Evolutionary conservation across 2,797 vertebrate species (phyloP).

Genomic region (Heterohyrax brucei): DNA sequence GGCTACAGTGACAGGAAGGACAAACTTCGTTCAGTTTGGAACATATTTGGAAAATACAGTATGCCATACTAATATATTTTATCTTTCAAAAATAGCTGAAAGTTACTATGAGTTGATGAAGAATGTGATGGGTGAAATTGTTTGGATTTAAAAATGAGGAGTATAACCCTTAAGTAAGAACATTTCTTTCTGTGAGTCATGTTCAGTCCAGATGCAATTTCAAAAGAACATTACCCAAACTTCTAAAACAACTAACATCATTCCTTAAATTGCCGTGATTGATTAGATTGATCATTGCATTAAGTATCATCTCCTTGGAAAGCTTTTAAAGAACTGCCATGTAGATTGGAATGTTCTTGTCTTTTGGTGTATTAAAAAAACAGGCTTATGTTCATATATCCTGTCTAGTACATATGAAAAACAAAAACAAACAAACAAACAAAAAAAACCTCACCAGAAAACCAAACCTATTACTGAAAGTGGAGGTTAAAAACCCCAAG

Average conservation of each 20-base stretch:
- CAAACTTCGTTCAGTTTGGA: no score
- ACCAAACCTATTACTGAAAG: no score
- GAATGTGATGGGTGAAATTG: not conserved
- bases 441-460: no score
- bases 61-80: not conserved
- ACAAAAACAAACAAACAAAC: no score
- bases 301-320: not conserved
- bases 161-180: not conserved
- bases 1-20: no score
- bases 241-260: not conserved
- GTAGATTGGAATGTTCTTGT: not conserved
- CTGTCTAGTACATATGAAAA: not conserved
- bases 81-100: constrained; percentile 64
- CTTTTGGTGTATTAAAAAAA: constrained; percentile 20
- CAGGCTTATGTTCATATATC: not conserved
- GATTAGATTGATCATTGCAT: not conserved
- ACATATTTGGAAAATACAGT: constrained; percentile 19
- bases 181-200: constrained; percentile 12
- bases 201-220: not conserved
- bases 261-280: not conserved
- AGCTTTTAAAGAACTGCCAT: not conserved
- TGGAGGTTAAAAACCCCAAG: no score
- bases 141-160: constrained; percentile 34
- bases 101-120: constrained; percentile 25
- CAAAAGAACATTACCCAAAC: not conserved